Evolutionary conservation across 2,113 vertebrate species (phyloP).

Genomic region (Acrocephalus kingi): DNA sequence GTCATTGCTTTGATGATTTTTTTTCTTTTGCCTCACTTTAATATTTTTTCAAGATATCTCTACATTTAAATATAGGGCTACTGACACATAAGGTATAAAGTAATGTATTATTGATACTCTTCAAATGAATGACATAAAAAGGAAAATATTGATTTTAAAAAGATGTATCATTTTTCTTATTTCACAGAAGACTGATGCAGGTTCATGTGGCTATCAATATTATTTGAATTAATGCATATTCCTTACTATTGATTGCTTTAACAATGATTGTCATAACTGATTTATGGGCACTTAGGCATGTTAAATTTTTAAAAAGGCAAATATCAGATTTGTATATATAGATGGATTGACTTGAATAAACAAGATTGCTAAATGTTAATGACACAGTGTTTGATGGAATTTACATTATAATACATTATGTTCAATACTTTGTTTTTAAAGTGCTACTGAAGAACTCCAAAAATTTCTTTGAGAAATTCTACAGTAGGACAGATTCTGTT

Average conservation of each 20-base stretch:
- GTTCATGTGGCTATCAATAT: constrained; percentile 79
- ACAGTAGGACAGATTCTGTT: not conserved
- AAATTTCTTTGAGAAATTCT: not conserved
- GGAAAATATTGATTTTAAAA: constrained; percentile 80
- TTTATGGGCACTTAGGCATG: constrained; percentile 82
- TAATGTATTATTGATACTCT: constrained; percentile 79
- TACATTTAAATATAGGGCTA: constrained; percentile 56
- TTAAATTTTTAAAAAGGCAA: constrained; percentile 84
- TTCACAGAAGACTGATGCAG: constrained; percentile 78
- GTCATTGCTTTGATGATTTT: constrained; percentile 41
- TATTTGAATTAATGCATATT: constrained; percentile 87
- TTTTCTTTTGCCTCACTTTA: constrained; percentile 46
- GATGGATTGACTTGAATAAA: constrained; percentile 74
- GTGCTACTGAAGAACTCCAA: not conserved
- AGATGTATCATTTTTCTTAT: constrained; percentile 84
- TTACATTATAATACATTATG: constrained; percentile 58
- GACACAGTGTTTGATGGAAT: constrained; percentile 63
- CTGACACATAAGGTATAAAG: constrained; percentile 73
- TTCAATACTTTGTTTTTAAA: constrained; percentile 50
- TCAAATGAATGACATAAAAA: constrained; percentile 78
- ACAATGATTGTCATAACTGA: constrained; percentile 86
- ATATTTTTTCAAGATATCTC: constrained; percentile 46
- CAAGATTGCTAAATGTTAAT: constrained; percentile 71
- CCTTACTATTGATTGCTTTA: constrained; percentile 80
- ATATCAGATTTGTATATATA: constrained; percentile 77